Percentiles rank a stretch among this genome's conserved stretches.
Evolutionary conservation across 2,888 invertebrate species (phyloP).

Genomic region (Tetheella fluctuosa): DNA sequence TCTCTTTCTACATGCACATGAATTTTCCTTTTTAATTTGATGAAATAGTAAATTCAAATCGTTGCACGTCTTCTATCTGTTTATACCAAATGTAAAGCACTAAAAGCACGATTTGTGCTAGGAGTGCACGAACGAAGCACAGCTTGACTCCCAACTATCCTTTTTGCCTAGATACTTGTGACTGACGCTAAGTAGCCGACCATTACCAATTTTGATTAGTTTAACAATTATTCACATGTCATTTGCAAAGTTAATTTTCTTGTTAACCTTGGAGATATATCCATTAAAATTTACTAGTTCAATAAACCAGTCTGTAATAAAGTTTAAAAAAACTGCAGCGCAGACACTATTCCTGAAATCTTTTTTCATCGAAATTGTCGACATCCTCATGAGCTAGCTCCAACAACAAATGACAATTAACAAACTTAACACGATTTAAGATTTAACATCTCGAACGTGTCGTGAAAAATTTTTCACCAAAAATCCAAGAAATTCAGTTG

Average conservation of each 20-base stretch:
- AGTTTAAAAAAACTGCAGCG: too few species aligned
- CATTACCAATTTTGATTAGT: conserved; percentile 12
- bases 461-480: too few species aligned
- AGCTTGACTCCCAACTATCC: conserved; percentile 6
- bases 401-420: too few species aligned
- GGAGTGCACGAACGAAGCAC: conserved; percentile 3
- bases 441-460: too few species aligned
- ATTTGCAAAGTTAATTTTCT: conserved; percentile 3
- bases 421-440: too few species aligned
- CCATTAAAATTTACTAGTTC: background rate
- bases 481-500: too few species aligned
- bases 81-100: conserved; percentile 8
- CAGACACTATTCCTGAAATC: too few species aligned
- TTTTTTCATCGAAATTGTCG: too few species aligned
- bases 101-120: conserved; percentile 10
- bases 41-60: background rate
- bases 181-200: conserved; percentile 9
- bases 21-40: background rate
- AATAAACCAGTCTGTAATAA: background rate
- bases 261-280: background rate
- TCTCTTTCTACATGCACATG: background rate
- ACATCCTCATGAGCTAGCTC: too few species aligned
- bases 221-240: conserved; percentile 1
- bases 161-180: conserved; percentile 12
- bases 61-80: background rate